A percentile compares a stretch with the other conserved stretches of the same genome.
Evolutionary conservation across 2,797 vertebrate genomes (phyloP).

Genomic region (Crocodylus rhombifer): DNA sequence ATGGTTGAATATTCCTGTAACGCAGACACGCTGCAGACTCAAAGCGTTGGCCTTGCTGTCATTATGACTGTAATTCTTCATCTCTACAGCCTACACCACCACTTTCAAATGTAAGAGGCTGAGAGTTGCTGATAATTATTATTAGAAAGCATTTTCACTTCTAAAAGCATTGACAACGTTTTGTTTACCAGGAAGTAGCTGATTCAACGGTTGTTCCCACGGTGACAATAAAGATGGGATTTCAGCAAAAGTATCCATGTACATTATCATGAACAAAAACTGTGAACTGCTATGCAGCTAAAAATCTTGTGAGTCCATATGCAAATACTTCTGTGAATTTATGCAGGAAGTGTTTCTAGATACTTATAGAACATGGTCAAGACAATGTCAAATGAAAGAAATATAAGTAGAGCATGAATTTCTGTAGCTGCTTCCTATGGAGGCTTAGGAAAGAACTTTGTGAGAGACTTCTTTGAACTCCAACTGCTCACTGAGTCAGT

Average conservation of each 20-base stretch:
- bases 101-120: neutral
- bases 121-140: neutral
- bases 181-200: neutral
- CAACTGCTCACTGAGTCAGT: neutral
- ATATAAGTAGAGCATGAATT: no score
- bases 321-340: neutral
- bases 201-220: neutral
- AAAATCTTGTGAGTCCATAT: neutral
- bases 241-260: neutral
- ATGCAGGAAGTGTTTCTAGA: neutral
- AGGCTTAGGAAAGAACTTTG: neutral
- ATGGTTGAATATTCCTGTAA: neutral
- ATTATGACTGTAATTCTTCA: neutral
- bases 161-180: neutral
- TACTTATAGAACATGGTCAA: fast-evolving
- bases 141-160: neutral
- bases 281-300: neutral
- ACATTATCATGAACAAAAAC: neutral
- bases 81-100: neutral
- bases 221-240: neutral
- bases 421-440: neutral
- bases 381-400: no score
- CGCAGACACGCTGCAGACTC: fast-evolving
- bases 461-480: fast-evolving
- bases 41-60: neutral